These are phyloP conservation scores for Spicauda simplicius DNA, from an alignment of 2,888 invertebrate species.

Conservation along the genomic window DNA sequence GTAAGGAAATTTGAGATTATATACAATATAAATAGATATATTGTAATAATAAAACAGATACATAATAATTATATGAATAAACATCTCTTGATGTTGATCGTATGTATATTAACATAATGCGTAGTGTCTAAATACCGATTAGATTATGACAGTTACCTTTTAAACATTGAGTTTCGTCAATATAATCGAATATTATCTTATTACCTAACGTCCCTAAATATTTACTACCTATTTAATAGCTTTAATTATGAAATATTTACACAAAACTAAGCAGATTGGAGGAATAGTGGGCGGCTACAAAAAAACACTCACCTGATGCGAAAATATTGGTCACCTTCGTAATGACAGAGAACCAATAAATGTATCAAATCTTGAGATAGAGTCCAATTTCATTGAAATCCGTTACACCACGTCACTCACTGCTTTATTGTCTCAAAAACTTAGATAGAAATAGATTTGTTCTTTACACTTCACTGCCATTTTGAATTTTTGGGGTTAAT, in stretches of 20 bases:
- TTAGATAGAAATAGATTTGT: constrained; percentile 59
- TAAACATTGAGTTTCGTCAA: constrained; percentile 39
- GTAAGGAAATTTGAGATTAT: background rate
- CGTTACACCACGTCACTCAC: constrained; percentile 74
- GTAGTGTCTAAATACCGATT: constrained; percentile 74
- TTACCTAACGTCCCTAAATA: constrained; percentile 42
- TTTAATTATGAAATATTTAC: constrained; percentile 50
- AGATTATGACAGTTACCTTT: constrained; percentile 45
- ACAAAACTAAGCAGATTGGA: constrained; percentile 70
- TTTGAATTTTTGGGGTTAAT: constrained; percentile 60
- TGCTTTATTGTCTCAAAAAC: constrained; percentile 60
- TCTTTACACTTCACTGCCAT: constrained; percentile 65
- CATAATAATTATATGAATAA: background rate
- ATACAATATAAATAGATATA: background rate
- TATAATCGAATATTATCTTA: constrained; percentile 3
- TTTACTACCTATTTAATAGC: constrained; percentile 37
- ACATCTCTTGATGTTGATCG: background rate
- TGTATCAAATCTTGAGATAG: constrained; percentile 34
- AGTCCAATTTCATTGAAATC: constrained; percentile 56
- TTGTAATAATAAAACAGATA: background rate
- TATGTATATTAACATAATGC: constrained; percentile 51
- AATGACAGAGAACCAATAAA: constrained; percentile 28
- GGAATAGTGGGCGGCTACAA: constrained; percentile 69
- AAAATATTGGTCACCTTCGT: constrained; percentile 47
- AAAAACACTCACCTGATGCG: constrained; percentile 64